Conservation (phyloP, 2,797 vertebrate species). For the Sarcoramphus papa region DNA sequence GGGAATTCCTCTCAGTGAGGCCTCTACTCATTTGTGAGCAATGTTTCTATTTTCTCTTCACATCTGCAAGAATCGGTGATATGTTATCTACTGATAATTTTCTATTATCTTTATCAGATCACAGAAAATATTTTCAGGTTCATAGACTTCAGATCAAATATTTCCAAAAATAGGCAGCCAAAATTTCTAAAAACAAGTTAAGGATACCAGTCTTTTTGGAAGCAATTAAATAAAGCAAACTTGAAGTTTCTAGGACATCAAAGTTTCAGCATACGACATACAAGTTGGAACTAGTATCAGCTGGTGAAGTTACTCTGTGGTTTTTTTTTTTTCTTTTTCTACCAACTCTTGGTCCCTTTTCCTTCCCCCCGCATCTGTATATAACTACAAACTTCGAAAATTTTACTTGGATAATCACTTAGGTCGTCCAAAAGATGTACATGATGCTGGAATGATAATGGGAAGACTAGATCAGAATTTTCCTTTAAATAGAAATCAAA, state of each 20-base stretch:
- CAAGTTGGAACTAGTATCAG: neutral
- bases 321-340: too few relatives aligned
- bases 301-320: neutral
- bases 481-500: neutral
- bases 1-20: neutral
- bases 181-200: neutral
- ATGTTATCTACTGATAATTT: neutral
- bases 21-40: neutral
- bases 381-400: neutral
- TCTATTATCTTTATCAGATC: neutral
- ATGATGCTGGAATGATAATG: neutral
- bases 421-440: neutral
- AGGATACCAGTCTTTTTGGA: neutral
- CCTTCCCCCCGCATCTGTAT: neutral
- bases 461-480: neutral
- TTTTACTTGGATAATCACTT: neutral
- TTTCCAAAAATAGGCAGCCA: neutral
- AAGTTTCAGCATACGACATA: neutral
- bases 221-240: neutral
- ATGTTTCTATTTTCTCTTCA: neutral
- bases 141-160: neutral
- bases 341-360: neutral
- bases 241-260: neutral
- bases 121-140: neutral
- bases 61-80: neutral